Percentiles rank a stretch among this genome's conserved stretches.
Evolutionary conservation across 2,888 invertebrate genomes (phyloP).

Genomic region (Zygothrica quintamaculata): DNA sequence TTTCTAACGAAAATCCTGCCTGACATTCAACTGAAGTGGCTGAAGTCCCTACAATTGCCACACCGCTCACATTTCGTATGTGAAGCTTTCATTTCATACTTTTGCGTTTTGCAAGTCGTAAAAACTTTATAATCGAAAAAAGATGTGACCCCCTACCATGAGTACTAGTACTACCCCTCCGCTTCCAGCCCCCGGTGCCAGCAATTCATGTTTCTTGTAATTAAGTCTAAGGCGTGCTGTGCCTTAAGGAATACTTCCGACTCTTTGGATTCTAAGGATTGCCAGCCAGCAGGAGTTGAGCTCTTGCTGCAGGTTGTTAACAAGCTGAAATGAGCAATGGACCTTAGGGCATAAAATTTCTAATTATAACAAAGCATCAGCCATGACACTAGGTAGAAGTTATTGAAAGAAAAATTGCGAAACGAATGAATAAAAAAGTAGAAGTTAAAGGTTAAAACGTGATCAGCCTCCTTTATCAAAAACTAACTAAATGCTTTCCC

Average conservation of each 20-base stretch:
- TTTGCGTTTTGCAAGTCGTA: slow-evolving; percentile 26
- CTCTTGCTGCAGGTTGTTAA: slow-evolving; percentile 27
- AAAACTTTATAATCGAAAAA: slow-evolving; percentile 78
- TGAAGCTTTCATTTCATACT: slow-evolving; percentile 46
- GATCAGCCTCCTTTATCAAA: too few relatives aligned
- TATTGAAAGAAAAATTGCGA: slow-evolving; percentile 9
- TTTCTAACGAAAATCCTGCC: slow-evolving; percentile 50
- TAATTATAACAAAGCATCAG: slow-evolving; percentile 45
- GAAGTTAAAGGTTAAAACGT: neutral
- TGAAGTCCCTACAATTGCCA: slow-evolving; percentile 73
- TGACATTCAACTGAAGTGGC: slow-evolving; percentile 70
- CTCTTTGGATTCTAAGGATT: too few relatives aligned
- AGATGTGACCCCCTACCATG: slow-evolving; percentile 53
- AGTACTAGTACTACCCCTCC: slow-evolving; percentile 5
- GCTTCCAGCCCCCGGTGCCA: slow-evolving; percentile 36
- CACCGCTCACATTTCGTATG: too few relatives aligned
- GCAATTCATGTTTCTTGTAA: slow-evolving; percentile 63
- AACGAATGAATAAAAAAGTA: slow-evolving; percentile 11
- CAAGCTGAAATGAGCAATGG: slow-evolving; percentile 41
- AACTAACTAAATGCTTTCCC: too few relatives aligned
- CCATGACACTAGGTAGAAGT: slow-evolving; percentile 31
- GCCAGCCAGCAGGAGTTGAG: slow-evolving; percentile 2
- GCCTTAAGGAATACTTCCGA: slow-evolving; percentile 30
- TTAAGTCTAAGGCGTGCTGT: slow-evolving; percentile 67
- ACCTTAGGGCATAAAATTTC: slow-evolving; percentile 36